Percentiles rank a stretch among this genome's conserved stretches.
Conservation (phyloP, 2,797 vertebrate species). For the Benthosema pterotum region DNA sequence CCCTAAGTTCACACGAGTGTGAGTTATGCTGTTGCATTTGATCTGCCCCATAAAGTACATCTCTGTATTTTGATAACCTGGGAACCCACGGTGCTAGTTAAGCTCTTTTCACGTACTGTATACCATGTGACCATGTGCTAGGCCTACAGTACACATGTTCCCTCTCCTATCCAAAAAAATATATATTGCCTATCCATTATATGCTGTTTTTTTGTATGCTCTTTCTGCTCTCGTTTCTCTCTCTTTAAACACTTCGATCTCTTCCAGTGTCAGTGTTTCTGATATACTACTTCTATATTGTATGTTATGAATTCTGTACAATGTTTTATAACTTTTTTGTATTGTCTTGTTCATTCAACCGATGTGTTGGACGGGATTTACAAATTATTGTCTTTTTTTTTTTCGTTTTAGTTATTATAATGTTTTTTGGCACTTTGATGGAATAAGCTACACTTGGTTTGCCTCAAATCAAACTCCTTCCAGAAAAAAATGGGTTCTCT, state of each 20-base stretch:
- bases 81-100: constrained; percentile 65
- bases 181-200: constrained; percentile 51
- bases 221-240: constrained; percentile 33
- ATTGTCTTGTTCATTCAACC: constrained; percentile 47
- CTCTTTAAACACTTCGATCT: neutral
- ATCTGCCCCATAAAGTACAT: constrained; percentile 32
- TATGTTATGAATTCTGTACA: constrained; percentile 68
- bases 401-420: constrained; percentile 26
- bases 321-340: constrained; percentile 73
- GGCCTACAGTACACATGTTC: constrained; percentile 56
- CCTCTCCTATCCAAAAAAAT: constrained; percentile 63
- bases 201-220: constrained; percentile 41
- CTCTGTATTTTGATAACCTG: constrained; percentile 63
- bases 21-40: constrained; percentile 48
- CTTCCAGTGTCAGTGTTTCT: constrained; percentile 60
- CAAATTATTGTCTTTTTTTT: constrained; percentile 46
- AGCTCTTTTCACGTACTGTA: constrained; percentile 56
- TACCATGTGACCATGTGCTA: constrained; percentile 67
- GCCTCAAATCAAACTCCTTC: constrained; percentile 62
- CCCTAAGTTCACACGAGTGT: constrained; percentile 26
- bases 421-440: constrained; percentile 75
- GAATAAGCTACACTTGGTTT: constrained; percentile 76
- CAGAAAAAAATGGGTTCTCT: constrained; percentile 52
- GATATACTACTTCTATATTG: constrained; percentile 68
- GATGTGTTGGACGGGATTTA: constrained; percentile 34